A percentile compares a stretch with the other conserved stretches of the same genome.
Evolutionary conservation across 2,113 vertebrate genomes (phyloP).

Genomic region (Lepidothrix coronata): DNA sequence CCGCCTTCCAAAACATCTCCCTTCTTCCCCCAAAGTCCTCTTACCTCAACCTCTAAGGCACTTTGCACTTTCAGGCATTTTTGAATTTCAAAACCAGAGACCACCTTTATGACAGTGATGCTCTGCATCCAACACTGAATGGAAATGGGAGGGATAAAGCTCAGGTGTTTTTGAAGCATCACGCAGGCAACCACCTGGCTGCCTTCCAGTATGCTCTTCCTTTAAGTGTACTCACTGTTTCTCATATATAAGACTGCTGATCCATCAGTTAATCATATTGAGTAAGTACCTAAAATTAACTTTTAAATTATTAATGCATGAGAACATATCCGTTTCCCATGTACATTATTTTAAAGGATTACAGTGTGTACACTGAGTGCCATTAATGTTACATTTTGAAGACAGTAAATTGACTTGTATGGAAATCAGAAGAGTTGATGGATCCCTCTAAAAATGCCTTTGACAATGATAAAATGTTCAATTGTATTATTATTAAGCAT

Average conservation of each 20-base stretch:
- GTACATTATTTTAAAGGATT: conserved; percentile 60
- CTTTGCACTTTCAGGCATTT: not conserved
- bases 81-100: not conserved
- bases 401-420: conserved; percentile 51
- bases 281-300: conserved; percentile 63
- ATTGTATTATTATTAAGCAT: not conserved
- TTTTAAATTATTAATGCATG: conserved; percentile 66
- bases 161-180: conserved; percentile 13
- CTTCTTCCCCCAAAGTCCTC: not conserved
- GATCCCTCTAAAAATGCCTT: not conserved
- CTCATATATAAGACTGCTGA: conserved; percentile 42
- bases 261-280: conserved; percentile 59
- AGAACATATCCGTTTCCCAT: conserved; percentile 48
- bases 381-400: not conserved
- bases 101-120: accelerated
- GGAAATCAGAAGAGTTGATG: not conserved
- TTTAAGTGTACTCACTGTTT: conserved; percentile 3
- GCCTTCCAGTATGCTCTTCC: conserved; percentile 15
- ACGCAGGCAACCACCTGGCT: not conserved
- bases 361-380: conserved; percentile 24
- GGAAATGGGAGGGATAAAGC: not conserved
- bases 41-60: not conserved
- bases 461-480: not conserved
- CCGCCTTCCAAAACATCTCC: not conserved
- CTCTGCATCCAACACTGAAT: not conserved